Conservation (phyloP, 2,113 vertebrate species). For the Erythrocercus mccallii region DNA sequence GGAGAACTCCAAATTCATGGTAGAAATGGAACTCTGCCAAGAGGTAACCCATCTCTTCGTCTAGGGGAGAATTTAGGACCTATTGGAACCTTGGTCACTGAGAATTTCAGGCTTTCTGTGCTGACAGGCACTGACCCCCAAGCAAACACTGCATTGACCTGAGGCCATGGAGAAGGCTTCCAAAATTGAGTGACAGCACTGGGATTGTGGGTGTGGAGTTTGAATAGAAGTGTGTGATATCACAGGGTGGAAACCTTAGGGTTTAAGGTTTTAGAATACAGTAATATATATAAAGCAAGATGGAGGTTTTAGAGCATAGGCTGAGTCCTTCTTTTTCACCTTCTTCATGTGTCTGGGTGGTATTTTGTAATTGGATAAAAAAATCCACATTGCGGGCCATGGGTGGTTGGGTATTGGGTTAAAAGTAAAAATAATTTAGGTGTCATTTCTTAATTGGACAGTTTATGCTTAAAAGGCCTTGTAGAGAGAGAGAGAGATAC, state of each 20-base stretch:
- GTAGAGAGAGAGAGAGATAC: not conserved
- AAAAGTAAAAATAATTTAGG: not conserved
- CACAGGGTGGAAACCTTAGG: not conserved
- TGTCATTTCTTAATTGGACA: not conserved
- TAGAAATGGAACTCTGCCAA: not conserved
- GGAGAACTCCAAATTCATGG: not conserved
- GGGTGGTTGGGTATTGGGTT: not conserved
- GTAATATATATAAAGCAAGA: not conserved
- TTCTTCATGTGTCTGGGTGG: not conserved
- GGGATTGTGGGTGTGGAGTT: not conserved
- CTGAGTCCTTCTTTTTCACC: not conserved
- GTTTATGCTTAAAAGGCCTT: too few species aligned
- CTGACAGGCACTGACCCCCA: too few species aligned
- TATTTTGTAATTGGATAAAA: not conserved
- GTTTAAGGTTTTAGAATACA: not conserved
- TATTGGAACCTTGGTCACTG: not conserved
- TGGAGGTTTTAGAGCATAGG: not conserved
- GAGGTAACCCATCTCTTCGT: not conserved
- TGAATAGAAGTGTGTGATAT: not conserved
- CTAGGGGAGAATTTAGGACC: not conserved
- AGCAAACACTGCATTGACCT: not conserved
- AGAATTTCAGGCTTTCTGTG: too few species aligned
- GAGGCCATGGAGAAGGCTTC: not conserved
- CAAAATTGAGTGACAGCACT: not conserved
- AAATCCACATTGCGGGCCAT: fast-evolving